Base-by-base conservation (phyloP, 2,888 invertebrate genomes). In the Icerya purchasi region DNA sequence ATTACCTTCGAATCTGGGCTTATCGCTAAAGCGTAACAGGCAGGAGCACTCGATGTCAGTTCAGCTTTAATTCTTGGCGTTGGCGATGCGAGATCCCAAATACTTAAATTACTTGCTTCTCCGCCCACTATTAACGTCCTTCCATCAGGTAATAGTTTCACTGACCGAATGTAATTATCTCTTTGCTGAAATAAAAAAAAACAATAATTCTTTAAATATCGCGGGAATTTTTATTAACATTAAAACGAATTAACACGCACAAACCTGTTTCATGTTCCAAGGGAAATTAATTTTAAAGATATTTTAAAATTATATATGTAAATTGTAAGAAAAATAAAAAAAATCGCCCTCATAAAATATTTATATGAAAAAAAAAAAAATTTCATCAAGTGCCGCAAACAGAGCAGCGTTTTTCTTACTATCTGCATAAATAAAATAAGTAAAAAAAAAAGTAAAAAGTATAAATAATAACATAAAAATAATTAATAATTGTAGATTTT, bases 11-110 rank as follows among this genome's bases (percentile, higher is more conserved):
- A 89, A 72, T 96, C 94, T 0, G 91, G 91, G 67, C 89, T 89
- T 67, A 96, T 91, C 60, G 94, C 93, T 18, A 96, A 78, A n/a
- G 94, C 94, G 71, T 96, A 96, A 73, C 94, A 96, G 0, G 94
- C 94, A 1, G 93, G 93, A 1, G 93, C 92, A 60, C 85, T 86
- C 0, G 91, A 92, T 8, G 91, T 92, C 64, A 96, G 78, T 72
- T 93, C 93, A 1, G 89, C 89, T 73, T 91, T 92, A 68, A 92
- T 89, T 57, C 90, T 75, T 2, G 91, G 91, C 61, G 88, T 89
- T 1, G 89, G 87, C 64, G 87, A 86, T 58, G 89, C 89, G 63
- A 96, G 72, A 74, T 96, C 94, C 92, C 93, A 96, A 68, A 96
- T 91, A 64, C 90, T 89, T 54, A 96, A 78, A 70, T 90, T 91